A percentile compares a stretch with the other conserved stretches of the same genome.
These are phyloP conservation scores for Subanguina moxae DNA, from an alignment of 1,140 invertebrate genomes.

Conservation along the genomic window DNA sequence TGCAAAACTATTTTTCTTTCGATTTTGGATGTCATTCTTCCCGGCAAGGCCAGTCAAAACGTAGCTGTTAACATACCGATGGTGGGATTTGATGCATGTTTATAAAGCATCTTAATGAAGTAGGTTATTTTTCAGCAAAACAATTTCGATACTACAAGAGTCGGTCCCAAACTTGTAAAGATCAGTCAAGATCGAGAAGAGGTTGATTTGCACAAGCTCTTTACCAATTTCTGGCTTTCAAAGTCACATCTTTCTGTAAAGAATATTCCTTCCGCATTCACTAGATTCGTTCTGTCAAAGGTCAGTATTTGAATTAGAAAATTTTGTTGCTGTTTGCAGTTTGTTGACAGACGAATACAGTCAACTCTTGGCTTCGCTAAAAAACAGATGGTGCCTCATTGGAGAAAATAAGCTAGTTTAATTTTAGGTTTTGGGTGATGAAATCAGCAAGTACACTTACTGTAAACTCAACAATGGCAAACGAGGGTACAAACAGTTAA, in stretches of 20 bases:
- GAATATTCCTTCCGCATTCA: not conserved
- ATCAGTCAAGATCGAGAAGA: not conserved
- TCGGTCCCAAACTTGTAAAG: not conserved
- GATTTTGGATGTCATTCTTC: slow-evolving; percentile 3
- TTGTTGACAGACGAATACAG: no score
- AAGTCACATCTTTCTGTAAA: not conserved
- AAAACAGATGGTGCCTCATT: no score
- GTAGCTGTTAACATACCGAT: not conserved
- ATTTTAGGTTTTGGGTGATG: not conserved
- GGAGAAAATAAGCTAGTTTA: no score
- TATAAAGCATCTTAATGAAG: not conserved
- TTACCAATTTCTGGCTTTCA: not conserved
- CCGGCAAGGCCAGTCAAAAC: not conserved
- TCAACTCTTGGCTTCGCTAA: no score
- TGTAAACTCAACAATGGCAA: slow-evolving; percentile 1
- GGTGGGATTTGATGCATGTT: not conserved
- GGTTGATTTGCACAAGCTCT: not conserved
- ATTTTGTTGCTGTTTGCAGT: no score
- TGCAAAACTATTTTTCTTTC: not conserved
- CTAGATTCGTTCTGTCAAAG: not conserved
- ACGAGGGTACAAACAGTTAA: not conserved
- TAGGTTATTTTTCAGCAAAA: not conserved
- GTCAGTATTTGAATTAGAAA: no score
- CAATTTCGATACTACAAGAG: not conserved
- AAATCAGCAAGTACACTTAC: not conserved